Percentiles rank a stretch among this genome's conserved stretches.
Evolutionary conservation across 2,113 vertebrate genomes (phyloP).

Genomic region (Corythoichthys intestinalis): DNA sequence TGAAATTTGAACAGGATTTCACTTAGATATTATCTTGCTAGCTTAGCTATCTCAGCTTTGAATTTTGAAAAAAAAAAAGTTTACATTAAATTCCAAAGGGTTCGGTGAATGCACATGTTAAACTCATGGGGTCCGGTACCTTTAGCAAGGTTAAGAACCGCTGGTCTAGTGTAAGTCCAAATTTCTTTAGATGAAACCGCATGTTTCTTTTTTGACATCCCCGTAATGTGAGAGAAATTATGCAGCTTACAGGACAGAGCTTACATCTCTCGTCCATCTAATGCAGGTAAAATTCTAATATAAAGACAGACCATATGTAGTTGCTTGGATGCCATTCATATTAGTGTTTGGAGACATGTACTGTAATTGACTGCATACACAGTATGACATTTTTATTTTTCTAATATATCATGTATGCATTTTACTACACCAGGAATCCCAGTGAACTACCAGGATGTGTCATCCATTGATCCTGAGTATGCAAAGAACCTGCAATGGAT

Average conservation of each 20-base stretch:
- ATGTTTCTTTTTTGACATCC: neutral
- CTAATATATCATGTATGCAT: neutral
- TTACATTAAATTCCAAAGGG: too few relatives aligned
- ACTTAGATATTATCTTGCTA: too few relatives aligned
- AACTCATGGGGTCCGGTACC: too few relatives aligned
- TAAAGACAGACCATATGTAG: neutral
- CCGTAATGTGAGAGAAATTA: neutral
- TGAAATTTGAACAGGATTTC: too few relatives aligned
- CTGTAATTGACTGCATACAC: neutral
- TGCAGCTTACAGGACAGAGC: neutral
- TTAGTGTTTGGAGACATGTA: neutral
- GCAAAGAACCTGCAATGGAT: constrained; percentile 99
- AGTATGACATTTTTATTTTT: neutral
- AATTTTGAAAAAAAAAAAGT: too few relatives aligned
- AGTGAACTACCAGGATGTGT: constrained; percentile 97
- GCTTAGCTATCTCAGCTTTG: too few relatives aligned
- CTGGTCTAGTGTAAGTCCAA: too few relatives aligned
- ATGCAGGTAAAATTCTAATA: neutral
- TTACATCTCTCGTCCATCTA: neutral
- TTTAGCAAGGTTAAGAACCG: too few relatives aligned
- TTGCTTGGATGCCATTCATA: neutral
- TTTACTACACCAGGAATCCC: constrained; percentile 84
- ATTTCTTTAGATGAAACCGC: too few relatives aligned
- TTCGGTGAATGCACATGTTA: too few relatives aligned
- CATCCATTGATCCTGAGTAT: constrained; percentile 98